Evolutionary conservation across 2,797 vertebrate species (phyloP), one percentile per base, ranked within the genome.

Genomic region (Aeoliscus strigatus): DNA sequence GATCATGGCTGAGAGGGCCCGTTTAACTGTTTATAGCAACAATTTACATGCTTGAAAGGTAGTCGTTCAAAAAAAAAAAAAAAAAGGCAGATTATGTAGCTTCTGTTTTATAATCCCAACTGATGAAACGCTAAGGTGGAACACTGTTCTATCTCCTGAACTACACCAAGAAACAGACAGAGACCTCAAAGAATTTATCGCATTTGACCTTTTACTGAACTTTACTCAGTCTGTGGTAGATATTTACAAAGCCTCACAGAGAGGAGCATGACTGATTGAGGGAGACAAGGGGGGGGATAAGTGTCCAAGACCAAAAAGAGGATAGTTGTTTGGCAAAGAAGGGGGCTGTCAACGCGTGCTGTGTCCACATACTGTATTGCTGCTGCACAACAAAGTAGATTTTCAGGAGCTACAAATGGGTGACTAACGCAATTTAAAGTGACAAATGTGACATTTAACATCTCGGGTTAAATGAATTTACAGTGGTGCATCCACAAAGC

Each of bases 131-230:
- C 10, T 40, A 51, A 38, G 27, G 10, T 17, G 11, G 9, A 21
- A 18, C 16, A 35, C 17, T 37, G 5, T 24, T n/a, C 24, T 42
- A 14, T 33, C 31, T 21, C 55, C 65, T 69, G 46, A n/a, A n/a
- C n/a, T n/a, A 50, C 32, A 12, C 8, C n/a, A 36, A 43, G 54
- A 41, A 52, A 17, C 30, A 15, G 35, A 51, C 42, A 38, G 45
- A 49, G 31, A 14, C 55, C 37, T 38, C 10, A 36, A 35, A 32
- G 61, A 72, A 78, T 82, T 46, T 4, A 66, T 77, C 51, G 46
- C 51, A 69, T 75, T 71, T 79, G 77, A 83, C 78, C 78, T 83
- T 79, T 81, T 55, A 24, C 53, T 77, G 77, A 80, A 79, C 81
- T 83, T 80, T 75, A 71, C 56, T 58, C 49, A 61, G 56, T 70